Conservation (phyloP, 2,113 vertebrate genomes). For the Delphinus delphis region DNA sequence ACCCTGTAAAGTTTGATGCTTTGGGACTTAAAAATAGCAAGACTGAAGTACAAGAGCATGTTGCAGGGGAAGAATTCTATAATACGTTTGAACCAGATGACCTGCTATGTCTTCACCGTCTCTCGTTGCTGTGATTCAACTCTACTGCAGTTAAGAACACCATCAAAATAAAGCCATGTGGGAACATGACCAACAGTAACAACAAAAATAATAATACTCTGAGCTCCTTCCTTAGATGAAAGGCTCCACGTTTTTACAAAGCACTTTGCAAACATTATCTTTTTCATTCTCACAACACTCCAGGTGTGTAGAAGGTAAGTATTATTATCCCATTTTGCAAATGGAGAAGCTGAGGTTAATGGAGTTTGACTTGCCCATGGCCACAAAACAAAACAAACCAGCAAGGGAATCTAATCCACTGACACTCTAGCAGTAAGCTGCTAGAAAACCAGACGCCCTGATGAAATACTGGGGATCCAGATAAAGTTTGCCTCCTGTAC, state of each 20-base stretch:
- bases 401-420: neutral
- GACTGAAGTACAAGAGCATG: neutral
- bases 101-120: neutral
- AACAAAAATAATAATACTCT: conserved; percentile 51
- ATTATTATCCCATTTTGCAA: conserved; percentile 58
- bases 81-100: conserved; percentile 16
- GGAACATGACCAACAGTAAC: neutral
- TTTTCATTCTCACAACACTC: conserved; percentile 49
- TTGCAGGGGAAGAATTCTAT: neutral
- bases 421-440: neutral
- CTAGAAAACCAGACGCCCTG: neutral
- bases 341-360: conserved; percentile 32
- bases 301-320: conserved; percentile 15
- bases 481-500: neutral
- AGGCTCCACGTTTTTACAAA: conserved; percentile 59
- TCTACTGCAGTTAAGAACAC: neutral
- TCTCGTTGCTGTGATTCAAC: conserved; percentile 30
- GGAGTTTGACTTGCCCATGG: neutral
- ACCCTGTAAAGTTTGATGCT: neutral
- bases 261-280: conserved; percentile 43
- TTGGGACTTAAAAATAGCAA: conserved; percentile 21
- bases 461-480: neutral
- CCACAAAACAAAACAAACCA: conserved; percentile 14
- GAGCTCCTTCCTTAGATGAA: conserved; percentile 63
- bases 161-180: conserved; percentile 42